These are phyloP conservation scores for Apis cerana DNA, from an alignment of 1,140 invertebrate species.

Conservation along the genomic window DNA sequence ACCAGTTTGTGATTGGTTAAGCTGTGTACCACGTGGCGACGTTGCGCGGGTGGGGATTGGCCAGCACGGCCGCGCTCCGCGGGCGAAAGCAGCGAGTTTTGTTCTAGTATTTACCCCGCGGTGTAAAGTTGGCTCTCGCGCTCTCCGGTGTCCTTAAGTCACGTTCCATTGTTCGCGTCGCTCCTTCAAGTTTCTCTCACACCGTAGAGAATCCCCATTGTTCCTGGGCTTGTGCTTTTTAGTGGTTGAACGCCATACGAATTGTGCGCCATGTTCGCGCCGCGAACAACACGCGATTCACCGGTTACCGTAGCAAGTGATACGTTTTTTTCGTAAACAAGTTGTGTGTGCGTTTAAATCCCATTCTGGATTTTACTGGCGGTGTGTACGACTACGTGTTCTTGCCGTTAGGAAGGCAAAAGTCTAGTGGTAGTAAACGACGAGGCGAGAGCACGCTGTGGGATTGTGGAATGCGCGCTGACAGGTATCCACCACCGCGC, in stretches of 20 bases:
- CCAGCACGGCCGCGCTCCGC: conserved; percentile 58
- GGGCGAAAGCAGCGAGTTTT: conserved; percentile 69
- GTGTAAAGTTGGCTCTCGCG: conserved; percentile 65
- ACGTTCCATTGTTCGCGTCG: conserved; percentile 52
- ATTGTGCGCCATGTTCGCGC: conserved; percentile 61
- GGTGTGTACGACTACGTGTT: conserved; percentile 1
- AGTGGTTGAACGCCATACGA: conserved; percentile 11
- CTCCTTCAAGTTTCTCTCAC: not conserved
- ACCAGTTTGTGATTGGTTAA: conserved; percentile 61
- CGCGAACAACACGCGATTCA: conserved; percentile 47
- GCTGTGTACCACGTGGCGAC: conserved; percentile 65
- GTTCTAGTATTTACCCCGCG: conserved; percentile 72
- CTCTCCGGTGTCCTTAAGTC: conserved; percentile 47
- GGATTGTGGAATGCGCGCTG: conserved; percentile 75
- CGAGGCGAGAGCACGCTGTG: conserved; percentile 52
- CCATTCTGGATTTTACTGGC: not conserved
- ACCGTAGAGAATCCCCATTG: conserved; percentile 2
- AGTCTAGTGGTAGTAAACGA: conserved; percentile 19
- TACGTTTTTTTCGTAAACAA: conserved; percentile 16
- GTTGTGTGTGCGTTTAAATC: conserved; percentile 43
- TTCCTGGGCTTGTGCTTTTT: not conserved
- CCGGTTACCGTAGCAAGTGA: conserved; percentile 48
- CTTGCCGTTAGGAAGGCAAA: conserved; percentile 7
- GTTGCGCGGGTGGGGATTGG: conserved; percentile 68
- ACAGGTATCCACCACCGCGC: conserved; percentile 72